Percentiles rank a stretch among this genome's conserved stretches.
These are phyloP conservation scores for Erpobdella octoculata DNA, from an alignment of 2,888 invertebrate genomes.

Conservation along the genomic window DNA sequence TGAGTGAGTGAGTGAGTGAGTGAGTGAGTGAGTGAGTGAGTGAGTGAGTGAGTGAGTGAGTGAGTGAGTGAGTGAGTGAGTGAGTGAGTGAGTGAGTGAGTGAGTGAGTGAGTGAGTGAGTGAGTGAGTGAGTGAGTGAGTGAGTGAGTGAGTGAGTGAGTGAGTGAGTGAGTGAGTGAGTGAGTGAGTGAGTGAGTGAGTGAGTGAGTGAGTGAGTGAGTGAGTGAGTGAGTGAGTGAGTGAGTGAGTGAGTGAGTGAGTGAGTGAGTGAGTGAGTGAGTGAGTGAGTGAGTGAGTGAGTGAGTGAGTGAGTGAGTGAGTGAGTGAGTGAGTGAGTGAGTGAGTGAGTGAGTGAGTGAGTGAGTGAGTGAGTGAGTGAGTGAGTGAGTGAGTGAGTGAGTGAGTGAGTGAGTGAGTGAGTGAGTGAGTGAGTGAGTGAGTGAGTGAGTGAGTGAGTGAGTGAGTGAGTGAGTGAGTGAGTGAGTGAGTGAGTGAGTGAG, in stretches of 20 bases:
- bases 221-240: constrained; percentile 34
- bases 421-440: constrained; percentile 30
- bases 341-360: constrained; percentile 34
- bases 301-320: constrained; percentile 34
- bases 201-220: constrained; percentile 34
- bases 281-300: constrained; percentile 31
- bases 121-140: constrained; percentile 32
- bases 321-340: constrained; percentile 34
- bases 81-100: constrained; percentile 32
- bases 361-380: constrained; percentile 33
- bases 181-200: constrained; percentile 33
- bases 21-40: constrained; percentile 34
- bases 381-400: constrained; percentile 32
- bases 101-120: constrained; percentile 30
- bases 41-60: constrained; percentile 34
- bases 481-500: constrained; percentile 25
- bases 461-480: constrained; percentile 13
- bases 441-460: constrained; percentile 31
- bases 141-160: constrained; percentile 31
- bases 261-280: constrained; percentile 33
- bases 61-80: constrained; percentile 31
- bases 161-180: constrained; percentile 32
- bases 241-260: constrained; percentile 34
- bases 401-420: constrained; percentile 32
- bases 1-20: constrained; percentile 34